phyloP scores from a whole-genome alignment of 1,140 invertebrate species.

The Stenopsyche tienmushanensis region DNA sequence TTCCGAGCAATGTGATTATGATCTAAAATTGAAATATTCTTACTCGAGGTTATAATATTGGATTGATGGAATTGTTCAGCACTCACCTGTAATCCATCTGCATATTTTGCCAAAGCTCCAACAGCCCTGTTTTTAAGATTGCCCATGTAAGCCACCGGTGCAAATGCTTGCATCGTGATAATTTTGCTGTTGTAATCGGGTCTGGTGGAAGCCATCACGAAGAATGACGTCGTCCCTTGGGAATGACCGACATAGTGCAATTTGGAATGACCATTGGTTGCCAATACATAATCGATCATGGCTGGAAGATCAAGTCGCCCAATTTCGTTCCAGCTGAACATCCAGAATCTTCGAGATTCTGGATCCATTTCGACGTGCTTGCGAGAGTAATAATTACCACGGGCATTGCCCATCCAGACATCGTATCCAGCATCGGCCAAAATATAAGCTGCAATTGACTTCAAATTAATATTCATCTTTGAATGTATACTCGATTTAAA shows the following conservation, averaged over 20 bases:
- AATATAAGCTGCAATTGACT: conserved; percentile 50
- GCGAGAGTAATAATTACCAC: conserved; percentile 65
- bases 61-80: neutral
- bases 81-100: too few species aligned
- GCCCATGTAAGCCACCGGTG: conserved; percentile 60
- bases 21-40: too few species aligned
- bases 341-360: conserved; percentile 52
- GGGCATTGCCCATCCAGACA: conserved; percentile 69
- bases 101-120: too few species aligned
- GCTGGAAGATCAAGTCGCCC: conserved; percentile 70
- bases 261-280: conserved; percentile 52
- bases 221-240: conserved; percentile 58
- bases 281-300: conserved; percentile 62
- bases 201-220: conserved; percentile 55
- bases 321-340: conserved; percentile 71
- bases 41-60: neutral
- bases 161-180: conserved; percentile 56
- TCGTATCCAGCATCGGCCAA: conserved; percentile 61
- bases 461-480: too few species aligned
- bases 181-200: conserved; percentile 64
- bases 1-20: too few species aligned
- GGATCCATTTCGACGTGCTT: conserved; percentile 51
- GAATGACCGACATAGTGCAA: conserved; percentile 64
- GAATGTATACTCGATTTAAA: too few species aligned
- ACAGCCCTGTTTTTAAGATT: conserved; percentile 53